Evolutionary conservation across 2,797 vertebrate species (phyloP), one percentile per base, ranked within the genome.

Genomic region (Benthosema pterotum): DNA sequence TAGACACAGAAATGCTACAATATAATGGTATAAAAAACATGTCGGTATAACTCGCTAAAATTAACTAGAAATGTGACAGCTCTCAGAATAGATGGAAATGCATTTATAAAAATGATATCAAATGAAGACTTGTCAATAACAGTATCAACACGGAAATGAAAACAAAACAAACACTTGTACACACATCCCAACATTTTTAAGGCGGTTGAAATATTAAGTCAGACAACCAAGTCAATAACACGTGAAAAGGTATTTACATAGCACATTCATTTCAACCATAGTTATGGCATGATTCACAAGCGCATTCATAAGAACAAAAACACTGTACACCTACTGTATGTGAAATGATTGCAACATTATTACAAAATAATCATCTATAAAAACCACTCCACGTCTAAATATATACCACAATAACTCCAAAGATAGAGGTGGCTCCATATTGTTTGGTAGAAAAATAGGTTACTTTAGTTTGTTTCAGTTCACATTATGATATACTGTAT

Each of bases 1-100:
- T 89, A 89, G 85, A 93, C 91, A 93, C 90, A 91, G 81, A 87
- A 93, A 91, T 93, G 93, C 93, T 94, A 94, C 93, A 94, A 87
- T 94, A 91, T 91, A 90, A 32, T 91, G 91, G 88, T 94, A 93
- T 91, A 93, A 93, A 87, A 93, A 93, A 91, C 88, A 93, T 87
- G 83, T 87, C 64, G 78, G 82, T 92, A 92, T 92, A 92, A 92
- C 82, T 83, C 64, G 85, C 85, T 91, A 92, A 92, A 92, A 90
- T 87, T 65, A 91, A 84, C 89, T 90, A 90, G 79, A 92, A 93
- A 92, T 84, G 84, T 83, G 85, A 91, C 84, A 87, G 87, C 89
- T 91, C 82, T 88, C 83, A 82, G 84, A 85, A 85, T 85, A 89
- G 90, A 90, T 81, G 86, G 86, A 92, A 92, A 91, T 77, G 85